phyloP scores from a whole-genome alignment of 1,140 invertebrate species.

The Rhynchophorus ferrugineus region DNA sequence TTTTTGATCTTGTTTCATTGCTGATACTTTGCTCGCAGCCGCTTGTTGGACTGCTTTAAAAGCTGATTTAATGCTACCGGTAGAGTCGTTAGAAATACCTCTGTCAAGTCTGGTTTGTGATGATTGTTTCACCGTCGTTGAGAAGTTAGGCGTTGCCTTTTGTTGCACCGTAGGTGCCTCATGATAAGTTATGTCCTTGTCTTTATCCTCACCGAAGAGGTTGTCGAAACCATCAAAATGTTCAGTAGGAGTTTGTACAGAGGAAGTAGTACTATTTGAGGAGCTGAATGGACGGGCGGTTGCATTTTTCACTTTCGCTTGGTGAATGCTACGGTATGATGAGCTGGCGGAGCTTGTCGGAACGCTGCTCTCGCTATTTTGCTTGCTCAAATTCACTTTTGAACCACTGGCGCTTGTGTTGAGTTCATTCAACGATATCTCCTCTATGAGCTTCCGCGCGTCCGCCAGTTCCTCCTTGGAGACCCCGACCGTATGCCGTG shows the following conservation, averaged over 20 bases:
- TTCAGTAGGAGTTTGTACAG: constrained; percentile 34
- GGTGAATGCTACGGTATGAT: constrained; percentile 30
- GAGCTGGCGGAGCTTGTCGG: constrained; percentile 23
- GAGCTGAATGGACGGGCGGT: constrained; percentile 41
- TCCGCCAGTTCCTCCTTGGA: constrained; percentile 68
- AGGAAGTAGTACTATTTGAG: constrained; percentile 33
- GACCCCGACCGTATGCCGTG: constrained; percentile 73
- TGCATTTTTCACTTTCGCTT: constrained; percentile 38
- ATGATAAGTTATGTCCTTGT: constrained; percentile 3
- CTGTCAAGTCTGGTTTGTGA: constrained; percentile 4
- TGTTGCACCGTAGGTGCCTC: constrained; percentile 2
- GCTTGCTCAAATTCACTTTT: constrained; percentile 22
- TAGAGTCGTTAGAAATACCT: constrained; percentile 14
- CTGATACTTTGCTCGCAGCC: constrained; percentile 19
- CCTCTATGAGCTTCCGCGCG: constrained; percentile 63
- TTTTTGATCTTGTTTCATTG: constrained; percentile 14
- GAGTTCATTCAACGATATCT: constrained; percentile 46
- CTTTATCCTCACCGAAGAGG: constrained; percentile 24
- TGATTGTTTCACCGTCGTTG: neutral
- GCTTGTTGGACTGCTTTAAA: constrained; percentile 23
- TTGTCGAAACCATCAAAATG: constrained; percentile 26
- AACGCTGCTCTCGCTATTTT: constrained; percentile 35
- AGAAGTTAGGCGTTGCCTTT: neutral
- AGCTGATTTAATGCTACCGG: constrained; percentile 22
- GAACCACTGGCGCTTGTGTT: constrained; percentile 28